A percentile compares a stretch with the other conserved stretches of the same genome.
Evolutionary conservation across 2,888 invertebrate genomes (phyloP).

Genomic region (Sarcophaga rosellei): DNA sequence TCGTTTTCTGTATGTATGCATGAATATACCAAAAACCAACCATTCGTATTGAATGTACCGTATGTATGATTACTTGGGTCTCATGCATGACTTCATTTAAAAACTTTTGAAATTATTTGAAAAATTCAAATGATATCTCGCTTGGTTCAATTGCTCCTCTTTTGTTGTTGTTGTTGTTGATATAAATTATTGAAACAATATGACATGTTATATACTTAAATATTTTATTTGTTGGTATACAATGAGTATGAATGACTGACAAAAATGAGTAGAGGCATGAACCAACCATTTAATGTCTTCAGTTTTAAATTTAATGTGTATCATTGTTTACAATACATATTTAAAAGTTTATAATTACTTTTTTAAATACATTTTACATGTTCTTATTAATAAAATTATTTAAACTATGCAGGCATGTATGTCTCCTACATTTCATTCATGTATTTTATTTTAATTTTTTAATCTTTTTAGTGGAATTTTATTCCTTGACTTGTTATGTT

Average conservation of each 20-base stretch:
- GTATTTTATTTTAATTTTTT: background rate
- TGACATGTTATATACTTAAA: background rate
- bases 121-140: slow-evolving; percentile 17
- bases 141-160: background rate
- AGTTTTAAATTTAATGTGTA: slow-evolving; percentile 21
- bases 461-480: background rate
- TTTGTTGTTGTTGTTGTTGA: background rate
- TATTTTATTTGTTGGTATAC: background rate
- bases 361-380: too few relatives aligned
- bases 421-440: slow-evolving; percentile 25
- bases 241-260: background rate
- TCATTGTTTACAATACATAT: slow-evolving; percentile 1
- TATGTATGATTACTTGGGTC: background rate
- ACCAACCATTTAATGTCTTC: slow-evolving; percentile 45
- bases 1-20: background rate
- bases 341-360: slow-evolving; percentile 1
- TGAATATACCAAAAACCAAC: background rate
- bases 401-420: slow-evolving; percentile 42
- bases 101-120: slow-evolving; percentile 42
- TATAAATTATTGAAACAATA: slow-evolving; percentile 24
- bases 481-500: background rate
- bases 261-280: background rate
- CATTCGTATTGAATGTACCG: background rate
- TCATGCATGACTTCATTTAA: slow-evolving; percentile 47
- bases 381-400: too few relatives aligned